Evolutionary conservation across 2,888 invertebrate species (phyloP).

Genomic region (Crioceris asparagi): DNA sequence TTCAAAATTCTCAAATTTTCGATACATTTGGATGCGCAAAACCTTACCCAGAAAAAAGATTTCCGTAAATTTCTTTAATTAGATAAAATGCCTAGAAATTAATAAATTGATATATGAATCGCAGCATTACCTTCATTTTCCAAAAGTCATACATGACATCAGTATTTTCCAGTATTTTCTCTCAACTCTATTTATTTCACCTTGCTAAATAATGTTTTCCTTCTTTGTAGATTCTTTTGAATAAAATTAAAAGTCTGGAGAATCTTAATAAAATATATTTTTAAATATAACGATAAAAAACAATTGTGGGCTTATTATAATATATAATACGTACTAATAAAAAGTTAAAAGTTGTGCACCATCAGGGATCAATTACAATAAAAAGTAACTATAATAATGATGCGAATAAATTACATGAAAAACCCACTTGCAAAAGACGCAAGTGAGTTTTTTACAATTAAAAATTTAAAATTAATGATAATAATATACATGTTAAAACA

Average conservation of each 20-base stretch:
- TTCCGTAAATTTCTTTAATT: too few species aligned
- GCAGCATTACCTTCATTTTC: too few species aligned
- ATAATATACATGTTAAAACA: conserved; percentile 28
- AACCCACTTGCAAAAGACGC: conserved; percentile 19
- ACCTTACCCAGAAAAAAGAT: too few species aligned
- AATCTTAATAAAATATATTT: conserved; percentile 36
- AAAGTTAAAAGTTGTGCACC: conserved; percentile 20
- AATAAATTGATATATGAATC: too few species aligned
- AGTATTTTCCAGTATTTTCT: too few species aligned
- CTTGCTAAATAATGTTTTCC: too few species aligned
- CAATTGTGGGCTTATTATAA: conserved; percentile 20
- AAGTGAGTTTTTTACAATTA: conserved; percentile 27
- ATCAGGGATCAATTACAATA: conserved; percentile 22
- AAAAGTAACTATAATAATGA: conserved; percentile 21
- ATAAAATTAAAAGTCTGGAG: not conserved
- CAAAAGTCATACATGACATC: too few species aligned
- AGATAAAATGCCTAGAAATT: too few species aligned
- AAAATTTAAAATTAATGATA: conserved; percentile 13
- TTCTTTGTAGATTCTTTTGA: too few species aligned
- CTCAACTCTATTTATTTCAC: too few species aligned
- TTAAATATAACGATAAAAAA: conserved; percentile 37
- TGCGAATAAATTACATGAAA: conserved; percentile 19
- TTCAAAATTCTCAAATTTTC: too few species aligned
- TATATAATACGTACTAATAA: conserved; percentile 21
- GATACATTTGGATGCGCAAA: too few species aligned